Evolutionary conservation across 2,888 invertebrate genomes (phyloP).

Genomic region (Papilio demoleus): DNA sequence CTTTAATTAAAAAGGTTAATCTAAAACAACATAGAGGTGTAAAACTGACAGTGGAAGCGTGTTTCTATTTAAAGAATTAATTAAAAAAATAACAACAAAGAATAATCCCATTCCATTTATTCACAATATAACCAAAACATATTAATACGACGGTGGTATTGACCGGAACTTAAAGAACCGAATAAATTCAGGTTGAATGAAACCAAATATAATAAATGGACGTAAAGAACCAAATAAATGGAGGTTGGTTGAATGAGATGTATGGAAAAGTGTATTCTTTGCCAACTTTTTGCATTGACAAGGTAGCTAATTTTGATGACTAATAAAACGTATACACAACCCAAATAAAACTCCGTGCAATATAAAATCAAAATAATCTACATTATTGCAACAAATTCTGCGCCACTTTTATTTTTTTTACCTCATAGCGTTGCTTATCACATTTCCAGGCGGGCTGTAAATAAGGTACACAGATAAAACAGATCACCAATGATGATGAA

Average conservation of each 20-base stretch:
- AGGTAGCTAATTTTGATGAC: too few relatives aligned
- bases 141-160: too few relatives aligned
- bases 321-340: slow-evolving; percentile 12
- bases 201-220: too few relatives aligned
- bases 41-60: background rate
- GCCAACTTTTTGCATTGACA: too few relatives aligned
- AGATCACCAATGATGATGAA: background rate
- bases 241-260: too few relatives aligned
- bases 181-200: too few relatives aligned
- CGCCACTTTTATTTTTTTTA: slow-evolving; percentile 61
- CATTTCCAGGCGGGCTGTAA: slow-evolving; percentile 76
- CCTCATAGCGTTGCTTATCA: slow-evolving; percentile 70
- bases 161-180: too few relatives aligned
- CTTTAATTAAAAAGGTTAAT: too few relatives aligned
- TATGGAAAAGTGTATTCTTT: too few relatives aligned
- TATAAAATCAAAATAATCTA: slow-evolving; percentile 25
- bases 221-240: too few relatives aligned
- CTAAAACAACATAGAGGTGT: background rate
- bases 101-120: background rate
- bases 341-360: slow-evolving; percentile 37
- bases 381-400: slow-evolving; percentile 47
- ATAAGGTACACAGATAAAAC: slow-evolving; percentile 46
- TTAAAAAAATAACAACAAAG: background rate
- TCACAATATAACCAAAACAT: background rate
- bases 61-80: too few relatives aligned